Evolutionary conservation across 2,888 invertebrate species (phyloP), one percentile per base, ranked within the genome.

Genomic region (Philopedon plagiatum): DNA sequence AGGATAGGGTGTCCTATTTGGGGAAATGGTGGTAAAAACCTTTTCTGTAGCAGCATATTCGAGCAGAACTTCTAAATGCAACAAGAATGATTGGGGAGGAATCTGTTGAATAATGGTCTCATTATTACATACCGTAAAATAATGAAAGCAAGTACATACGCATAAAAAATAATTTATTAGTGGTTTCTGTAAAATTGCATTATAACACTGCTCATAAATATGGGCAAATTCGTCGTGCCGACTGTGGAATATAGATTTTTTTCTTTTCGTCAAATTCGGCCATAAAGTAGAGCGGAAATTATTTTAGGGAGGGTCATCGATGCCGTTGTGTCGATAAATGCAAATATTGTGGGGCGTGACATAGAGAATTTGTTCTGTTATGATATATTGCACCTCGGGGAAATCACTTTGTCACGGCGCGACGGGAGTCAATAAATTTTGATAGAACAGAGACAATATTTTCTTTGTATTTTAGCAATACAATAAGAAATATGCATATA

Each of bases 231-330:
- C 7, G 9, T 29, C 15, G 51, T 15, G 13, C 51, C 15, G 7
- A 51, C 51, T 51, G 29, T 29, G 29, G 29, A 13, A 44, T 51
- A 46, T 46, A 15, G 26, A 51, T 51, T 29, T 49, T 51, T 15
- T 7, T 13, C 29, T 5, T 15, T 51, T 29, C 13, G 8, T 1
- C 8, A 51, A 51, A 51, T 51, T 29, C 13, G 26, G 15, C 29
- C 1, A 51, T 29, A 51, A 51, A 51, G 15, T 51, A 51, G 51
- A 51, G 15, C 29, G 51, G 51, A 51, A 51, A 51, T 51, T 51
- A 51, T 51, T 51, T 51, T 51, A 15, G 29, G 51, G 51, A 51
- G 29, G 26, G 51, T 23, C 29, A 13, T 29, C 26, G 26, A 13
- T 23, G 51, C 15, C 51, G 15, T 51, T 29, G 15, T 51, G 8